These are phyloP conservation scores for Disparrhopalites patrizii DNA, from an alignment of 2,888 invertebrate genomes.

Conservation along the genomic window DNA sequence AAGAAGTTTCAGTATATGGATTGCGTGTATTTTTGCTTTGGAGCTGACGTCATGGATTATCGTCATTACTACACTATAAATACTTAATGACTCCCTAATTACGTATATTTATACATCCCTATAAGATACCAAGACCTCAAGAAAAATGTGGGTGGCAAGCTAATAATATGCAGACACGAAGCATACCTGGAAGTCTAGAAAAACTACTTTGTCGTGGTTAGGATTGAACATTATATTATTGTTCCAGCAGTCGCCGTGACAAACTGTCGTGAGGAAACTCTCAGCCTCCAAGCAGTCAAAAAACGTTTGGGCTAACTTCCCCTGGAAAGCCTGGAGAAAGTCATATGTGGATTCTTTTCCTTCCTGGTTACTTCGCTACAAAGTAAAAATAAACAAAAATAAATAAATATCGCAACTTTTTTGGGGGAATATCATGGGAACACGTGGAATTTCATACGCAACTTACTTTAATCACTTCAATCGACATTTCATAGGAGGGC, in stretches of 20 bases:
- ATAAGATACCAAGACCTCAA: no score
- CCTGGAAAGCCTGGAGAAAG: background rate
- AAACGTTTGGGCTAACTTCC: constrained; percentile 6
- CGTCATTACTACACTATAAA: no score
- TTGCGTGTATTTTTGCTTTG: no score
- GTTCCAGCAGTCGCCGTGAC: constrained; percentile 32
- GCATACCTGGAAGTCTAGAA: background rate
- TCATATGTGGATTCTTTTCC: background rate
- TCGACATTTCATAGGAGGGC: background rate
- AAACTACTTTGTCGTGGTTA: background rate
- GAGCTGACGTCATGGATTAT: no score
- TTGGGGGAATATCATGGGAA: no score
- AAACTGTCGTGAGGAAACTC: background rate
- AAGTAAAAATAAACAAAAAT: background rate
- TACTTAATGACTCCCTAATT: no score
- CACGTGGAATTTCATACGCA: background rate
- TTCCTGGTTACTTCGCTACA: background rate
- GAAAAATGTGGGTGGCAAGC: no score
- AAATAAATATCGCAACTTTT: background rate
- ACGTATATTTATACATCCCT: no score
- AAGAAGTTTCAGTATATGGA: no score
- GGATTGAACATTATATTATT: constrained; percentile 19
- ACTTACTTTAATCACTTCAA: background rate
- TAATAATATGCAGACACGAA: no score
- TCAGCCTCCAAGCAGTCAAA: background rate